Evolutionary conservation across 2,797 vertebrate species (phyloP).

Genomic region (Danionella dracula): DNA sequence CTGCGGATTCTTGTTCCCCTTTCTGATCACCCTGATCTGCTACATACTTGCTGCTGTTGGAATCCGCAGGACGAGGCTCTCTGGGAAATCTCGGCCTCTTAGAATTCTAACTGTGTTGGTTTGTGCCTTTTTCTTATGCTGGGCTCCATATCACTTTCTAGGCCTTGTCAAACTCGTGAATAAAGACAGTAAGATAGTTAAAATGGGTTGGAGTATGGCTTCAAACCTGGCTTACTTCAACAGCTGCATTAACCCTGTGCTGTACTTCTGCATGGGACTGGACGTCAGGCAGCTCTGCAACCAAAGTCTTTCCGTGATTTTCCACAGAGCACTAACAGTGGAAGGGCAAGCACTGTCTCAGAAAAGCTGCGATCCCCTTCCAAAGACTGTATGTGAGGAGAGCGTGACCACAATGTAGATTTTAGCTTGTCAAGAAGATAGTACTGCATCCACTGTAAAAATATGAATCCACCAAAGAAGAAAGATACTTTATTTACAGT

Average conservation of each 20-base stretch:
- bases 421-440: too few species aligned
- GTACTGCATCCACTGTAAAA: too few species aligned
- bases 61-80: constrained; percentile 57
- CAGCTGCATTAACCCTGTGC: constrained; percentile 70
- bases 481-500: too few species aligned
- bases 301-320: constrained; percentile 55
- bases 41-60: constrained; percentile 61
- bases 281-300: constrained; percentile 43
- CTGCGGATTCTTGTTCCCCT: constrained; percentile 68
- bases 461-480: too few species aligned
- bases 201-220: constrained; percentile 52
- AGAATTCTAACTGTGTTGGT: constrained; percentile 61
- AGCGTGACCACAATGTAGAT: not conserved
- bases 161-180: constrained; percentile 66
- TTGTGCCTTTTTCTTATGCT: constrained; percentile 72
- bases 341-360: constrained; percentile 46
- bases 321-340: constrained; percentile 52
- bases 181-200: constrained; percentile 47
- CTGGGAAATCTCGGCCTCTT: constrained; percentile 57
- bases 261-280: constrained; percentile 72
- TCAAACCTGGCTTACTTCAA: constrained; percentile 65
- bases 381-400: not conserved
- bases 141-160: constrained; percentile 71
- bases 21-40: constrained; percentile 63
- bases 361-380: constrained; percentile 17